Evolutionary conservation across 2,113 vertebrate genomes (phyloP), one percentile per base, ranked within the genome.

Genomic region (Nibea coibor): DNA sequence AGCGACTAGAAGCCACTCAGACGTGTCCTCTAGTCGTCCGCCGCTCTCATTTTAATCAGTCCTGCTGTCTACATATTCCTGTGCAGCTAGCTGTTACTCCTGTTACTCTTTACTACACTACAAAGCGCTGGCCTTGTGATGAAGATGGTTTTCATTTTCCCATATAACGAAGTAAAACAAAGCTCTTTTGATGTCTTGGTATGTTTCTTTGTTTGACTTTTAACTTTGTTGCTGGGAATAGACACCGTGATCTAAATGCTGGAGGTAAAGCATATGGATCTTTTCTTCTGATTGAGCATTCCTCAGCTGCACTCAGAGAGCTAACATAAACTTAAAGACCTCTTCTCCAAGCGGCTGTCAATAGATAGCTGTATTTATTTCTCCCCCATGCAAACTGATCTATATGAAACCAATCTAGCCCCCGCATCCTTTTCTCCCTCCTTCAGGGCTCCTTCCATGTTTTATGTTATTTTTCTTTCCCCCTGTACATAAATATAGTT

Each of bases 301-400:
- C 57, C 17, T 74, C 28, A 15, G 58, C 58, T 77, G 54, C 53
- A 62, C 64, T 85, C 63, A 45, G 73, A 84, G 73, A 72, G 71
- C 63, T 26, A 84, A 80, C 78, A 72, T 83, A 89, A 88, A 87
- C 86, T 24, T 72, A 88, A 80, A 84, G 81, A 83, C 73, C 59
- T 51, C 48, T 56, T 53, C 73, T 58, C 71, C n/a, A 57, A 87
- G 72, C 78, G 51, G 26, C 51, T 89, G 81, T 88, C 83, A 76
- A 43, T 79, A 81, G 64, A 47, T 70, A 66, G 24, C 61, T 45
- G 45, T 84, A 26, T 86, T 81, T 91, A 82, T 84, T 75, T 80
- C 61, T 80, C 47, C 59, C n/a, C 24, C 48, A 78, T 75, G 28
- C 26, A 81, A 84, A 56, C 31, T 0, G 56, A 88, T 76, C 61